Evolutionary conservation across 2,113 vertebrate species (phyloP).

Genomic region (Petrocephalus zakoni): DNA sequence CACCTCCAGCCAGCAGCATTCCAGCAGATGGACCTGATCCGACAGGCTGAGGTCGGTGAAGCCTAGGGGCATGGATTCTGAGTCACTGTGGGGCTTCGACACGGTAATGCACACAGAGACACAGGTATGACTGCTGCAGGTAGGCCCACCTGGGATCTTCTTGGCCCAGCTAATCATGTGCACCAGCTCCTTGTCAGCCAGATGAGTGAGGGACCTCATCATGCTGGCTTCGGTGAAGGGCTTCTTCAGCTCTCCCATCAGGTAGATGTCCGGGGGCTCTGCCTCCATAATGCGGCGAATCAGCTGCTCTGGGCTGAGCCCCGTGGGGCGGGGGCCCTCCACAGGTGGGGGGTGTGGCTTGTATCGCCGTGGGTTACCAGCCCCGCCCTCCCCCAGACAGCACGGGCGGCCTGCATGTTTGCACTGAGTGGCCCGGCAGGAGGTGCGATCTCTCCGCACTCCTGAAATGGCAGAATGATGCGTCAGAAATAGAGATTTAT

Average conservation of each 20-base stretch:
- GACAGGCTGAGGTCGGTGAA: constrained; percentile 84
- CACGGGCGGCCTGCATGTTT: constrained; percentile 65
- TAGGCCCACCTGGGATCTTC: constrained; percentile 80
- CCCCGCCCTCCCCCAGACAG: constrained; percentile 48
- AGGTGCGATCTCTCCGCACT: constrained; percentile 58
- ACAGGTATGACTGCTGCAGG: constrained; percentile 2
- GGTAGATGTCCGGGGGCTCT: constrained; percentile 81
- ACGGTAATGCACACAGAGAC: neutral
- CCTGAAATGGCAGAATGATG: constrained; percentile 36
- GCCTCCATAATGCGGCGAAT: constrained; percentile 80
- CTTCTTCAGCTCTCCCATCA: constrained; percentile 72
- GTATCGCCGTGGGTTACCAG: constrained; percentile 35
- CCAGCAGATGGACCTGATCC: constrained; percentile 91
- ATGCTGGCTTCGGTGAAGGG: constrained; percentile 86
- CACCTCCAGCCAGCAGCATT: constrained; percentile 97
- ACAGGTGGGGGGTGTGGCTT: constrained; percentile 8
- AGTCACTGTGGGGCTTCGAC: neutral
- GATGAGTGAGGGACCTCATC: constrained; percentile 94
- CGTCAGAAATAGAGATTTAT: neutral
- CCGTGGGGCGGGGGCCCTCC: constrained; percentile 47
- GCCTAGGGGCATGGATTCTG: constrained; percentile 54
- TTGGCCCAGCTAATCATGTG: constrained; percentile 98
- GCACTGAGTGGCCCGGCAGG: constrained; percentile 38
- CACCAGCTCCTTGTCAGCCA: constrained; percentile 91
- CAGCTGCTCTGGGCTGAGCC: constrained; percentile 76